Evolutionary conservation across 2,113 vertebrate species (phyloP).

Genomic region (Trogon surrucura): DNA sequence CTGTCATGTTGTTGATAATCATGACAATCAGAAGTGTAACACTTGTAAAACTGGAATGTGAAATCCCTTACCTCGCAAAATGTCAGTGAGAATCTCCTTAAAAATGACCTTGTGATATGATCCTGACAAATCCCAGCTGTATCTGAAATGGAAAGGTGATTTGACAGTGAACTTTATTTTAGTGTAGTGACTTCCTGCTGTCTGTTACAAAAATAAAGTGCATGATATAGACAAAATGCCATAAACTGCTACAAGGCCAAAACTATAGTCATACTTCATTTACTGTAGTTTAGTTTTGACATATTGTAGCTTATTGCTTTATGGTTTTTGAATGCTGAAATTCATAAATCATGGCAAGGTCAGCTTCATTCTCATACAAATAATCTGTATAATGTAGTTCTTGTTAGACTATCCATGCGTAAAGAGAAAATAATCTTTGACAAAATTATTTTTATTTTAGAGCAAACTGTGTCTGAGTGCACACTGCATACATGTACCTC

Average conservation of each 20-base stretch:
- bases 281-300: background rate
- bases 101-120: slow-evolving; percentile 34
- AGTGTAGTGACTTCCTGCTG: background rate
- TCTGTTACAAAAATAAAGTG: slow-evolving; percentile 15
- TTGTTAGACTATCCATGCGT: background rate
- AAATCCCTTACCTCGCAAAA: slow-evolving; percentile 54
- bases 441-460: background rate
- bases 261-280: background rate
- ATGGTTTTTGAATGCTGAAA: background rate
- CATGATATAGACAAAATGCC: background rate
- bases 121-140: slow-evolving; percentile 26
- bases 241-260: background rate
- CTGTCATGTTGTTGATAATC: slow-evolving; percentile 17
- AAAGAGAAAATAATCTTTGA: background rate
- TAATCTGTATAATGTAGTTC: background rate
- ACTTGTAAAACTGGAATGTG: slow-evolving; percentile 22
- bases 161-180: slow-evolving; percentile 11
- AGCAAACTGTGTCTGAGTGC: background rate
- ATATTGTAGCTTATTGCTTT: background rate
- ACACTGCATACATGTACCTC: background rate
- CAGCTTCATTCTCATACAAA: background rate
- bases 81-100: slow-evolving; percentile 30
- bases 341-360: background rate
- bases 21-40: background rate
- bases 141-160: slow-evolving; percentile 21